Evolutionary conservation across 2,888 invertebrate species (phyloP).

Genomic region (Altica lythri): DNA sequence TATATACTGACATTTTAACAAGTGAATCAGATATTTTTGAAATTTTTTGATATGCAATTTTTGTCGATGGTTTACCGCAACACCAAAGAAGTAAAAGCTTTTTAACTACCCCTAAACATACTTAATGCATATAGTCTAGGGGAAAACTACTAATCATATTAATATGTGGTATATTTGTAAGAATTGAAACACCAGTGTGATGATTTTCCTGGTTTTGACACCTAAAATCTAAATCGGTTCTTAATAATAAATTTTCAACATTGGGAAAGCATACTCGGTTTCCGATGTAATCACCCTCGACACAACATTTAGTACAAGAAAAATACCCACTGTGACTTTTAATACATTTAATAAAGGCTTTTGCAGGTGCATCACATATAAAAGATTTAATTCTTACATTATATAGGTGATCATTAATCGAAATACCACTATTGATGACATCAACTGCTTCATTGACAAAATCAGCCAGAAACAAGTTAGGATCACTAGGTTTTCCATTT

Average conservation of each 20-base stretch:
- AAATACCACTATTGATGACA: constrained; percentile 6
- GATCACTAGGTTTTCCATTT: constrained; percentile 22
- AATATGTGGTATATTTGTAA: constrained; percentile 36
- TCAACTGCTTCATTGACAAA: constrained; percentile 23
- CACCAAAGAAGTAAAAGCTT: too few relatives aligned
- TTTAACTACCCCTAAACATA: constrained; percentile 30
- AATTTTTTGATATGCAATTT: too few relatives aligned
- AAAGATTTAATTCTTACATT: constrained; percentile 31
- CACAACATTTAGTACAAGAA: constrained; percentile 37
- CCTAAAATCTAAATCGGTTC: constrained; percentile 27
- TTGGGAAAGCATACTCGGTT: constrained; percentile 29
- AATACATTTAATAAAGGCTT: constrained; percentile 29
- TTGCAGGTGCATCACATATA: constrained; percentile 37
- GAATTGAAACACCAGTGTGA: constrained; percentile 32
- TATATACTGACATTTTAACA: too few relatives aligned
- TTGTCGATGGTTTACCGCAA: too few relatives aligned
- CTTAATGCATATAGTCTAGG: constrained; percentile 36
- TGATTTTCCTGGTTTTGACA: constrained; percentile 30
- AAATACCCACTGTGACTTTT: constrained; percentile 34
- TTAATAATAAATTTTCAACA: constrained; percentile 3
- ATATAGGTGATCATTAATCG: background rate
- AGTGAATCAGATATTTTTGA: too few relatives aligned
- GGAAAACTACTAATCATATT: constrained; percentile 38
- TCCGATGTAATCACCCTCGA: constrained; percentile 25
- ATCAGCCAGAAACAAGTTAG: constrained; percentile 23